Percentiles rank a stretch among this genome's conserved stretches.
These are phyloP conservation scores for Chrysolina oricalcia DNA, from an alignment of 2,888 invertebrate species.

Conservation along the genomic window DNA sequence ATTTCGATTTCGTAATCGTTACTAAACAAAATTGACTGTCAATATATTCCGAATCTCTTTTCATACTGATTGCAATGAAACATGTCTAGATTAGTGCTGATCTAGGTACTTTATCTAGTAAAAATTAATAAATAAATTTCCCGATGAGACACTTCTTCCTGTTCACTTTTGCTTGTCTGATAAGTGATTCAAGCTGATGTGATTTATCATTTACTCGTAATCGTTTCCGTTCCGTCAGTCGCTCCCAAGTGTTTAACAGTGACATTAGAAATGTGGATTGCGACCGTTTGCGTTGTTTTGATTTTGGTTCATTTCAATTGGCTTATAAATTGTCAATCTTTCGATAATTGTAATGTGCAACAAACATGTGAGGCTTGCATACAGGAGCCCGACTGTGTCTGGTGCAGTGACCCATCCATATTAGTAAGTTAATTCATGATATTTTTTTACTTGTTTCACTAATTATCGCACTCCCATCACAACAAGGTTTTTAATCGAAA, in stretches of 20 bases:
- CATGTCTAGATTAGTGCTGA: background rate
- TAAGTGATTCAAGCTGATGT: slow-evolving; percentile 5
- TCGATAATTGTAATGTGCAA: background rate
- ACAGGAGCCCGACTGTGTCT: slow-evolving; percentile 5
- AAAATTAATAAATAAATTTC: background rate
- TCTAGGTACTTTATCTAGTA: background rate
- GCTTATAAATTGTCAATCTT: background rate
- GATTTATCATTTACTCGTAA: slow-evolving; percentile 13
- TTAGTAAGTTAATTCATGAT: background rate
- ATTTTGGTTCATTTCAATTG: background rate
- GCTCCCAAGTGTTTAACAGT: slow-evolving; percentile 8
- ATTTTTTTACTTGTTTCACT: background rate
- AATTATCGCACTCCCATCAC: too few relatives aligned
- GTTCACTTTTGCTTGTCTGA: background rate
- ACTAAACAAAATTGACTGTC: too few relatives aligned
- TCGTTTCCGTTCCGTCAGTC: slow-evolving; percentile 22
- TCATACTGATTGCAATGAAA: background rate
- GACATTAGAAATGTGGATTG: slow-evolving; percentile 3
- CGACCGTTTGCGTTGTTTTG: background rate
- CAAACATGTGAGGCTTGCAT: slow-evolving; percentile 17
- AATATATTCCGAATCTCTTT: too few relatives aligned
- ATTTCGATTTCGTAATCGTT: too few relatives aligned
- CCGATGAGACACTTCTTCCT: slow-evolving; percentile 11
- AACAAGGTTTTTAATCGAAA: too few relatives aligned
- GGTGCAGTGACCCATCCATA: background rate